Conservation (phyloP, 2,113 vertebrate species). For the Todiramphus chloris region DNA sequence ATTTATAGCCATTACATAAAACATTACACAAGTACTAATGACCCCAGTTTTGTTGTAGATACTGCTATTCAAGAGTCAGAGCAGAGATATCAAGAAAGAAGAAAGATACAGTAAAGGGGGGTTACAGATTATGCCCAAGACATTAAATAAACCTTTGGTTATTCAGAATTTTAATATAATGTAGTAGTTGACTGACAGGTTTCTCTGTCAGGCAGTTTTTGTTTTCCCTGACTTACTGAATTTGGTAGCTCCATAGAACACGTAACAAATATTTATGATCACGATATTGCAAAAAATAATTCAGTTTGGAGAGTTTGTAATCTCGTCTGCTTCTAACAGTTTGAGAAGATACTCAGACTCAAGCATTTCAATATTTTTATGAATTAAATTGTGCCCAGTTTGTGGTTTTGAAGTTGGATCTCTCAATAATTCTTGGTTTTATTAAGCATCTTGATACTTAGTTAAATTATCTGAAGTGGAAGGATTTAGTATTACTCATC, state of each 20-base stretch:
- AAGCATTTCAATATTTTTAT: neutral
- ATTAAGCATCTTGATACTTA: neutral
- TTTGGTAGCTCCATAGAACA: neutral
- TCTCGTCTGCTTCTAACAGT: neutral
- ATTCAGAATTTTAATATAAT: neutral
- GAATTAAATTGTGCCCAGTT: neutral
- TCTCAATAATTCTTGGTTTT: neutral
- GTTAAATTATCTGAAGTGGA: neutral
- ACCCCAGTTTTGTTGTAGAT: neutral
- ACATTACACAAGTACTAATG: neutral
- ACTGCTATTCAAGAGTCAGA: neutral
- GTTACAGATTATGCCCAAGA: neutral
- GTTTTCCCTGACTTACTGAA: neutral
- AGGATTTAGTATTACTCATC: neutral
- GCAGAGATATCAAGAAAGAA: accelerated
- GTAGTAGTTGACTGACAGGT: neutral
- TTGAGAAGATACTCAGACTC: neutral
- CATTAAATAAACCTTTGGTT: neutral
- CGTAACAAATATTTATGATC: neutral
- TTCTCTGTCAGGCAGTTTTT: neutral
- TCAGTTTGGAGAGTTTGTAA: neutral
- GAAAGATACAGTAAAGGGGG: accelerated
- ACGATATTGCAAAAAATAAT: neutral
- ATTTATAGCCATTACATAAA: neutral
- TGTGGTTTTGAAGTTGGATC: neutral